Conservation (phyloP, 2,797 vertebrate species). For the Ispidina lecontei region DNA sequence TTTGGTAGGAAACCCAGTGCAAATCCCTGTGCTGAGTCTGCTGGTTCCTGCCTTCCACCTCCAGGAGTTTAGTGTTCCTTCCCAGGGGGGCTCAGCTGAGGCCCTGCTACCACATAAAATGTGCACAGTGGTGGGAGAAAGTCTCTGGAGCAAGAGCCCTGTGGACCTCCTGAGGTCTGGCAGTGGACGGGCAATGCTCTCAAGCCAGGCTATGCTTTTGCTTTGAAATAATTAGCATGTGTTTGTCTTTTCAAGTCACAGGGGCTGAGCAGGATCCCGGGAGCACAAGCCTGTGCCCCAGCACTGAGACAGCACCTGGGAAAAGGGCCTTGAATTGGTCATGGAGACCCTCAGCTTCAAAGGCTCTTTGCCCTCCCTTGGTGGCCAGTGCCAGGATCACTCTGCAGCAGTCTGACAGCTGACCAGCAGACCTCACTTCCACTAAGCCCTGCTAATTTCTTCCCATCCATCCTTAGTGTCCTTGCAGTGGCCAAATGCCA, state of each 20-base stretch:
- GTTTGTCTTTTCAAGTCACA: slow-evolving; percentile 31
- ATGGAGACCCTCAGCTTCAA: neutral
- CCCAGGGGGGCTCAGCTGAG: fast-evolving
- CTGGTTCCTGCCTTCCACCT: neutral
- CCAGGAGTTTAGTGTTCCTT: neutral
- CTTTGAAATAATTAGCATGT: slow-evolving; percentile 54
- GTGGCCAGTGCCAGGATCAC: fast-evolving
- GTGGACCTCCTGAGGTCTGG: too few species aligned
- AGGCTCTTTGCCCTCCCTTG: neutral
- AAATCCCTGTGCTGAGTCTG: neutral
- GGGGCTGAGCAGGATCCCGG: neutral
- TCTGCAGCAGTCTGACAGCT: neutral
- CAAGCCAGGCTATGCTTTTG: neutral
- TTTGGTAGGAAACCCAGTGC: fast-evolving
- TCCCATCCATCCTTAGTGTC: neutral
- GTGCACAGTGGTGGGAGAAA: fast-evolving
- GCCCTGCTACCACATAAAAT: neutral
- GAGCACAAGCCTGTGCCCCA: fast-evolving
- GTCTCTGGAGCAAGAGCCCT: too few species aligned
- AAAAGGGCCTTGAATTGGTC: neutral
- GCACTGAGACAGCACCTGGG: neutral
- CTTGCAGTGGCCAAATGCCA: neutral
- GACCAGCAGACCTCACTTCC: neutral
- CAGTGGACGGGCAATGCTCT: neutral
- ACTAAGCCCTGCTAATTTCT: neutral